Evolutionary conservation across 1,140 invertebrate species (phyloP).

Genomic region (Zaprionus ornatus): DNA sequence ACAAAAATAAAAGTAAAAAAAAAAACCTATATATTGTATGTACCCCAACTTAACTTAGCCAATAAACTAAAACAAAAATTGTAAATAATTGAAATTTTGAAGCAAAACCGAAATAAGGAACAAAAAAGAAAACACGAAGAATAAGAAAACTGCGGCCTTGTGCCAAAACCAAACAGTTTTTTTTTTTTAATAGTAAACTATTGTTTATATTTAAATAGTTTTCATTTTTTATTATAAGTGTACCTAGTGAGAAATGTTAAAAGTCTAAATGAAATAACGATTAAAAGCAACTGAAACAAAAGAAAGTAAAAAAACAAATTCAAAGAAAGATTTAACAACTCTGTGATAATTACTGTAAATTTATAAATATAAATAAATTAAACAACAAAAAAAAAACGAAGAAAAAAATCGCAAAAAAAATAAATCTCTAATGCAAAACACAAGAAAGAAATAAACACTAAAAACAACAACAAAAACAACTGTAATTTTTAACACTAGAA

Average conservation of each 20-base stretch:
- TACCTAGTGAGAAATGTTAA: slow-evolving; percentile 82
- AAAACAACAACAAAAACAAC: slow-evolving; percentile 51
- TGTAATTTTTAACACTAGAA: slow-evolving; percentile 76
- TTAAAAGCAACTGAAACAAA: slow-evolving; percentile 73
- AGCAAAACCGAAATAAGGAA: slow-evolving; percentile 37
- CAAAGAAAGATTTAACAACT: slow-evolving; percentile 84
- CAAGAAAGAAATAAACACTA: slow-evolving; percentile 47
- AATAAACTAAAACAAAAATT: slow-evolving; percentile 55
- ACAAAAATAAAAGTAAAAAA: slow-evolving; percentile 49
- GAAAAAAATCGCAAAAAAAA: slow-evolving; percentile 67
- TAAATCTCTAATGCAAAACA: slow-evolving; percentile 68
- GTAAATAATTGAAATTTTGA: slow-evolving; percentile 60
- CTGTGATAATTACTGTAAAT: slow-evolving; percentile 84
- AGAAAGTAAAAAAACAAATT: slow-evolving; percentile 79
- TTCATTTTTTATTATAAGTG: slow-evolving; percentile 80
- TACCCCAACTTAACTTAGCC: slow-evolving; percentile 69
- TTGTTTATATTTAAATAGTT: slow-evolving; percentile 75
- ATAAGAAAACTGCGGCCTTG: slow-evolving; percentile 61
- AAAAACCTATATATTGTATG: slow-evolving; percentile 37
- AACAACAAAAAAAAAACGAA: slow-evolving; percentile 53
- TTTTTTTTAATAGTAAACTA: slow-evolving; percentile 66
- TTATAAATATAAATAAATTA: slow-evolving; percentile 82
- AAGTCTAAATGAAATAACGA: slow-evolving; percentile 72
- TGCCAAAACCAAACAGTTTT: slow-evolving; percentile 67
- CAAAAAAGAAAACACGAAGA: slow-evolving; percentile 32